phyloP scores from a whole-genome alignment of 2,113 vertebrate species.

The Myodes glareolus region DNA sequence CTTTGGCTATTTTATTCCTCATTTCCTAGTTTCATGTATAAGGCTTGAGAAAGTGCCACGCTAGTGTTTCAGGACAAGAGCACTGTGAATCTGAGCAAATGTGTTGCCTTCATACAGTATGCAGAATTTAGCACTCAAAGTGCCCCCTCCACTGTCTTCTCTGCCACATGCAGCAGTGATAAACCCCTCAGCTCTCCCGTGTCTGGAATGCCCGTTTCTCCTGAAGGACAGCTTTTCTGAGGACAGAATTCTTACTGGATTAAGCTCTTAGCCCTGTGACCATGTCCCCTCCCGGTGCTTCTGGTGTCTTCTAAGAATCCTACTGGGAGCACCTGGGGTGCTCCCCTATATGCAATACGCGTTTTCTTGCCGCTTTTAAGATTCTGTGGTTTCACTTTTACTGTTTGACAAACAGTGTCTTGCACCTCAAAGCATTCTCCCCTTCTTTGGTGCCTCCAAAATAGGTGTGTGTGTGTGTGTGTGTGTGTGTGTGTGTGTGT shows the following conservation, averaged over 20 bases:
- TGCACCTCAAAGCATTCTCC: not conserved
- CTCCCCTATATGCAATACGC: not conserved
- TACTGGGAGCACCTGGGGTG: too few species aligned
- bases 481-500: not conserved
- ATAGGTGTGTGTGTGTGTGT: too few species aligned
- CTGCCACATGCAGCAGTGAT: not conserved
- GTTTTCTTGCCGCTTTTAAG: not conserved
- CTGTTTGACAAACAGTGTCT: not conserved
- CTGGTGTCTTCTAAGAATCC: not conserved
- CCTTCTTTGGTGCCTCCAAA: not conserved
- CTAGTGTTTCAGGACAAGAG: not conserved
- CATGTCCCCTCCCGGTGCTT: not conserved
- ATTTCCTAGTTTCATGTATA: not conserved
- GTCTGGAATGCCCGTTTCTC: not conserved
- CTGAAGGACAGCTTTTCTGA: not conserved
- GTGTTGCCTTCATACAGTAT: not conserved
- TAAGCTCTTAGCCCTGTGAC: not conserved
- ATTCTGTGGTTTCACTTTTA: not conserved
- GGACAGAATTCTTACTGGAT: not conserved
- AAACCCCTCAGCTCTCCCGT: not conserved
- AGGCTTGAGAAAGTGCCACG: not conserved
- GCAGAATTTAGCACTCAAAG: not conserved
- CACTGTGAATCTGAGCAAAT: not conserved
- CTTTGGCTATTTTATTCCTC: not conserved
- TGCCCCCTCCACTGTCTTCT: not conserved